Evolutionary conservation across 2,888 invertebrate genomes (phyloP).

Genomic region (Geotrupes spiniger): DNA sequence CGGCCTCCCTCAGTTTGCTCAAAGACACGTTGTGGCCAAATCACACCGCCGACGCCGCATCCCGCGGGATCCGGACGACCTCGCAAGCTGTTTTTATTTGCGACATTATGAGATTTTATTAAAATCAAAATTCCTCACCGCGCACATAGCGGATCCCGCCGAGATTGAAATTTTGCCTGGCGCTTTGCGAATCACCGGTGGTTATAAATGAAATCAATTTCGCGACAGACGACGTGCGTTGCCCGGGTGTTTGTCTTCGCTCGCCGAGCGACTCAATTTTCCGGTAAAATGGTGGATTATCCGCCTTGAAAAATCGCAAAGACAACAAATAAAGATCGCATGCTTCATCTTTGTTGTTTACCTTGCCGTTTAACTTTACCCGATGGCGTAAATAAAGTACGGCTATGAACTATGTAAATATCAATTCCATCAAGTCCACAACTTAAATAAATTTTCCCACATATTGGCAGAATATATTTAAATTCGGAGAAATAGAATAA

Average conservation of each 20-base stretch:
- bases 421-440: no score
- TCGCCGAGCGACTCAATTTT: constrained; percentile 41
- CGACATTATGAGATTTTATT: constrained; percentile 30
- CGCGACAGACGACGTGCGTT: constrained; percentile 31
- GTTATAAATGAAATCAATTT: constrained; percentile 46
- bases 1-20: constrained; percentile 25
- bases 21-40: constrained; percentile 28
- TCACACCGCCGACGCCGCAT: constrained; percentile 32
- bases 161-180: constrained; percentile 40
- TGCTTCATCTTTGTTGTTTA: constrained; percentile 42
- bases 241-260: constrained; percentile 37
- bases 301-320: constrained; percentile 41
- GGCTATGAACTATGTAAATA: no score
- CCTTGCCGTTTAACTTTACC: neutral
- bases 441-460: no score
- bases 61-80: constrained; percentile 22
- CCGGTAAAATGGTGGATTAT: constrained; percentile 43
- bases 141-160: constrained; percentile 22
- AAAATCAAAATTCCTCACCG: constrained; percentile 31
- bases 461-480: no score
- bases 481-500: no score
- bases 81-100: constrained; percentile 31
- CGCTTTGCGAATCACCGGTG: constrained; percentile 29
- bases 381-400: no score
- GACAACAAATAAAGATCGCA: constrained; percentile 42